These are phyloP conservation scores for Tipula helvola DNA, from an alignment of 2,888 invertebrate species.

Conservation along the genomic window DNA sequence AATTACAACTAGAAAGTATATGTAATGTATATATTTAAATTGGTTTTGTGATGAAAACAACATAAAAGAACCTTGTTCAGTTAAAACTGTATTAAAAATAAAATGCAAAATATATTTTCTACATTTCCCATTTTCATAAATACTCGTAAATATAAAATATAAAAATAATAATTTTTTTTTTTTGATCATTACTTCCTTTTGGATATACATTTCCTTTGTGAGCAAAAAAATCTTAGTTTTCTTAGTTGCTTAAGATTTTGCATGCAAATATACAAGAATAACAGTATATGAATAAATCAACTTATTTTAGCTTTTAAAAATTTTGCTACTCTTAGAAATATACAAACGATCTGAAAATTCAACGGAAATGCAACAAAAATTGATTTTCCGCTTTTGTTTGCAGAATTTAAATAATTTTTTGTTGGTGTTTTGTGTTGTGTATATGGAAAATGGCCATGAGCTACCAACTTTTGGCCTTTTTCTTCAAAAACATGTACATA, in stretches of 20 bases:
- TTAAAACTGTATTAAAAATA: background rate
- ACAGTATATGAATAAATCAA: background rate
- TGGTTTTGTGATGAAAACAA: background rate
- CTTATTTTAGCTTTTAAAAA: background rate
- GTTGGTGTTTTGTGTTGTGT: background rate
- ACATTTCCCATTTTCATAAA: background rate
- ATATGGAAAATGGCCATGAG: background rate
- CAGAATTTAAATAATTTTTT: background rate
- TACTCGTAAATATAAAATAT: background rate
- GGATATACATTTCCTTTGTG: background rate
- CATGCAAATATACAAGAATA: background rate
- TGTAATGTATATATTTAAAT: background rate
- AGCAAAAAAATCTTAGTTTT: background rate
- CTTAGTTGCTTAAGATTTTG: background rate
- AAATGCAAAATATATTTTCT: background rate
- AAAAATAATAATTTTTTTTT: background rate
- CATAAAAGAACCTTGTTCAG: no score
- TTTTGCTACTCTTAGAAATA: background rate
- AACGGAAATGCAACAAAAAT: background rate
- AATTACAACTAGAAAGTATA: background rate
- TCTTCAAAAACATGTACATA: no score
- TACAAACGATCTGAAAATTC: background rate
- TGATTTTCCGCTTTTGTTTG: background rate
- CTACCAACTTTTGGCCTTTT: background rate
- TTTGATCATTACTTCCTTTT: background rate